Conservation (phyloP, 2,113 vertebrate species). For the Calypte anna region DNA sequence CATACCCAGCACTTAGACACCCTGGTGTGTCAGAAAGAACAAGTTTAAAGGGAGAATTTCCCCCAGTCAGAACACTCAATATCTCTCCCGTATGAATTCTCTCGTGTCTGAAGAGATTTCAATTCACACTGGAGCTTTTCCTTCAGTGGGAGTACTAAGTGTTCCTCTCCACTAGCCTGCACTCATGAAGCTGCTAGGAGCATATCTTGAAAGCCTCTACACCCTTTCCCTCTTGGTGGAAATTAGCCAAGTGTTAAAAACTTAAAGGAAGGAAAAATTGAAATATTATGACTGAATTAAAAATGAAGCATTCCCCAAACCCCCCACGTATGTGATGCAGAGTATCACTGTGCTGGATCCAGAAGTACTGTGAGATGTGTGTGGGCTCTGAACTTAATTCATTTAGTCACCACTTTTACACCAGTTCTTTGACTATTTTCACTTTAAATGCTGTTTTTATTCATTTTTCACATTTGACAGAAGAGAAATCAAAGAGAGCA, state of each 20-base stretch:
- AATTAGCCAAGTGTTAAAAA: conserved; percentile 42
- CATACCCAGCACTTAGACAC: neutral
- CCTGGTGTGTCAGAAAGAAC: neutral
- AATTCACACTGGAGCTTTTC: neutral
- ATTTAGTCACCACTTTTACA: conserved; percentile 37
- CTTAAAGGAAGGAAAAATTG: neutral
- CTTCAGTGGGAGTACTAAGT: neutral
- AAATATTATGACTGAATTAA: conserved; percentile 52
- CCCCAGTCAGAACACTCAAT: conserved; percentile 23
- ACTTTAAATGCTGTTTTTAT: conserved; percentile 25
- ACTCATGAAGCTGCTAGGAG: neutral
- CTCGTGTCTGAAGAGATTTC: neutral
- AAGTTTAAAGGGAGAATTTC: conserved; percentile 35
- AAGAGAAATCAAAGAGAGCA: neutral
- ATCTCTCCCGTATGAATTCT: neutral
- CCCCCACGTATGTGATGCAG: neutral
- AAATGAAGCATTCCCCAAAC: conserved; percentile 19
- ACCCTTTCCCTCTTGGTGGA: neutral
- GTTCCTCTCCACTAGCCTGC: neutral
- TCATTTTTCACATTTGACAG: neutral
- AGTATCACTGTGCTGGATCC: neutral
- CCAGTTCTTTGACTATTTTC: neutral
- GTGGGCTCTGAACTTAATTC: conserved; percentile 46
- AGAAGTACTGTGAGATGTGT: neutral
- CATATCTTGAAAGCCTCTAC: neutral